phyloP scores from a whole-genome alignment of 2,113 vertebrate genomes.

The Nyctibius bracteatus region DNA sequence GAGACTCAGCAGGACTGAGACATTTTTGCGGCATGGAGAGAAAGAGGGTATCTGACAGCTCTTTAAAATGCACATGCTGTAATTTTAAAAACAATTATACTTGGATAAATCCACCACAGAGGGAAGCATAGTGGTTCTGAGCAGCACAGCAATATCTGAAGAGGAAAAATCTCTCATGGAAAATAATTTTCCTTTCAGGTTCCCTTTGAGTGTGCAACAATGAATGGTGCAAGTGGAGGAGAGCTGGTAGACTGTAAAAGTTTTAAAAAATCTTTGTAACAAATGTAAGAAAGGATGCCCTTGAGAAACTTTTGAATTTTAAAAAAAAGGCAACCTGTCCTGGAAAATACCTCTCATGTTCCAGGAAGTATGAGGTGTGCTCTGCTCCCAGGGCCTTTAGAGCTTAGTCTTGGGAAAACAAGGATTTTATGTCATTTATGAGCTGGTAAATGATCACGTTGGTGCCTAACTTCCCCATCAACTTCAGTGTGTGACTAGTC shows the following conservation, averaged over 20 bases:
- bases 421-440: conserved; percentile 7
- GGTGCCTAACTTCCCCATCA: neutral
- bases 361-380: neutral
- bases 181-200: neutral
- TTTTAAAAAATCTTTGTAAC: neutral
- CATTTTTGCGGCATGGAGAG: neutral
- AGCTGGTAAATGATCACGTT: conserved; percentile 21
- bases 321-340: neutral
- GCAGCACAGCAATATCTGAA: neutral
- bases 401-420: neutral
- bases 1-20: neutral
- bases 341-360: neutral
- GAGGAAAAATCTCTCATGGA: neutral
- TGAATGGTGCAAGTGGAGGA: neutral
- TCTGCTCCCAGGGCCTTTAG: neutral
- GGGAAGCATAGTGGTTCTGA: neutral
- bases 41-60: neutral
- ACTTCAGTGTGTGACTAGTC: neutral
- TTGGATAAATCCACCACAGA: neutral
- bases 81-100: neutral
- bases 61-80: neutral
- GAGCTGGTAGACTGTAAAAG: neutral
- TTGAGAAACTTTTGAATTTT: neutral
- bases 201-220: neutral
- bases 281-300: neutral